Conservation (phyloP, 2,888 invertebrate species). For the Netelia melanura region DNA sequence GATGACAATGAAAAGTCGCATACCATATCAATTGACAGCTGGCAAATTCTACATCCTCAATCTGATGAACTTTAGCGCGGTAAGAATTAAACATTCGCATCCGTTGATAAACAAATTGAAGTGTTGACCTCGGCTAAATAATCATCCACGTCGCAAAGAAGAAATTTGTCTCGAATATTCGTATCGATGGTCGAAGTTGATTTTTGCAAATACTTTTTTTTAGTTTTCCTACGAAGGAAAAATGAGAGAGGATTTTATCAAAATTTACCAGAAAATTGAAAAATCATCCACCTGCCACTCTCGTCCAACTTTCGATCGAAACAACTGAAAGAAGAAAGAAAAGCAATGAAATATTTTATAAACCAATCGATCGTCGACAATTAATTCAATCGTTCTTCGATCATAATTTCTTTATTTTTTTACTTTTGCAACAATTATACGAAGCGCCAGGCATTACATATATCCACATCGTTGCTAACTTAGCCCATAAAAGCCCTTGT, state of each 20-base stretch:
- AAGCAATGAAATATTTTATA: no score
- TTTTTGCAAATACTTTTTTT: background rate
- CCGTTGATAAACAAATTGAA: background rate
- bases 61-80: slow-evolving; percentile 67
- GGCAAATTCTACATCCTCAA: slow-evolving; percentile 67
- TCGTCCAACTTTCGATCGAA: no score
- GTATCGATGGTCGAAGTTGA: background rate
- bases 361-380: no score
- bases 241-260: no score
- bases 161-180: background rate
- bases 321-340: no score
- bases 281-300: no score
- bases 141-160: background rate
- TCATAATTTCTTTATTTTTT: background rate
- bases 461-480: background rate
- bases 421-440: background rate
- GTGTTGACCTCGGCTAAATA: slow-evolving; percentile 66
- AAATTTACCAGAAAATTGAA: no score
- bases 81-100: slow-evolving; percentile 21
- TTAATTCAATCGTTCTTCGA: no score
- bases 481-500: background rate
- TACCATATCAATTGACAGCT: slow-evolving; percentile 64
- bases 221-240: background rate
- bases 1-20: slow-evolving; percentile 66
- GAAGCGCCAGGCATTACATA: background rate